These are phyloP conservation scores for Platerodrilus igneus DNA, from an alignment of 2,888 invertebrate species.

Conservation along the genomic window DNA sequence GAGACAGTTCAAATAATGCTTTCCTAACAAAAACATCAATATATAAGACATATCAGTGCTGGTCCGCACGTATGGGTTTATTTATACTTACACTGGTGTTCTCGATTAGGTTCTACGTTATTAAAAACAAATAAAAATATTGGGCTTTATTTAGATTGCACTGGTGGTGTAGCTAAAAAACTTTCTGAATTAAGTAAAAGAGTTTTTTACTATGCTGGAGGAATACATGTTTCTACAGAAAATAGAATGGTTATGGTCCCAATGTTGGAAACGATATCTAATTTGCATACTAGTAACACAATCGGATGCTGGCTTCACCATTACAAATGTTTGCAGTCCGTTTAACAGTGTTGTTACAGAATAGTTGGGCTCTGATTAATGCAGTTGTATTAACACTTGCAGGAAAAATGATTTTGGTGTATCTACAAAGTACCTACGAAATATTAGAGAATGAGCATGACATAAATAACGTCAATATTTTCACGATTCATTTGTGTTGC, in stretches of 20 bases:
- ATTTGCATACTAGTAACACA: neutral
- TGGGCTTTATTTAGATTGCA: too few relatives aligned
- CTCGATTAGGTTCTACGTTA: too few relatives aligned
- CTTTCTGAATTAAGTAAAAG: neutral
- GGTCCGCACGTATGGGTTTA: too few relatives aligned
- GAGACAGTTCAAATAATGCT: too few relatives aligned
- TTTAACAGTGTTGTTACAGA: conserved; percentile 1
- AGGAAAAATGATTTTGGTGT: neutral
- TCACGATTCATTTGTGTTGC: conserved; percentile 1
- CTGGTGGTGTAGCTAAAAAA: neutral
- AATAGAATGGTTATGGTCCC: neutral
- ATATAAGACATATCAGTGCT: too few relatives aligned
- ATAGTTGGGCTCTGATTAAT: conserved; percentile 5
- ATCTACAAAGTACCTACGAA: neutral
- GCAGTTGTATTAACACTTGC: neutral
- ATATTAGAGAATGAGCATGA: neutral
- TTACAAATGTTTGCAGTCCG: neutral
- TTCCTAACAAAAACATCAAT: too few relatives aligned
- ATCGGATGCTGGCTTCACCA: neutral
- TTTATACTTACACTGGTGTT: too few relatives aligned
- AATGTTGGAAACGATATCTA: conserved; percentile 2
- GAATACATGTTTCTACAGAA: neutral
- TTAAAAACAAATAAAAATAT: too few relatives aligned
- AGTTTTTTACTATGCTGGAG: too few relatives aligned
- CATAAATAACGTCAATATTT: neutral